Conservation (phyloP, 2,797 vertebrate genomes). For the Coregonus suidteri region DNA sequence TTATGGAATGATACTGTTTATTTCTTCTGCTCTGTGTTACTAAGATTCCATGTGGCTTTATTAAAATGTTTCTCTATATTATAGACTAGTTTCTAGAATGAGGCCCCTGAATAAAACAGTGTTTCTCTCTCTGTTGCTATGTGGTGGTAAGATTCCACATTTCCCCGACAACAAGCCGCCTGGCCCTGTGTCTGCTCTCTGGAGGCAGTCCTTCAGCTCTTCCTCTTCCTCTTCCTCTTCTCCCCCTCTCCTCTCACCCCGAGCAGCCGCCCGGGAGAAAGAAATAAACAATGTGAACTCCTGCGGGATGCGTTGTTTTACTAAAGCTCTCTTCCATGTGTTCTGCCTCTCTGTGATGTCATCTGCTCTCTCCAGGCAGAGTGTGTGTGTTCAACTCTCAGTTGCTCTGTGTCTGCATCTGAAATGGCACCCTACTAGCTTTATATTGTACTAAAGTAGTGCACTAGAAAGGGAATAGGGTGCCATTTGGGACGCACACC, state of each 20-base stretch:
- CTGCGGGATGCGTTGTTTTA: slow-evolving; percentile 41
- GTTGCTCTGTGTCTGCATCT: background rate
- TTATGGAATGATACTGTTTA: too few relatives aligned
- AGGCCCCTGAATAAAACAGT: background rate
- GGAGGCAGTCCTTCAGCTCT: slow-evolving; percentile 5
- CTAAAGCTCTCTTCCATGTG: slow-evolving; percentile 33
- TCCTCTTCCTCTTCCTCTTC: background rate
- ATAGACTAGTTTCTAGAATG: background rate
- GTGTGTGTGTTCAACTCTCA: too few relatives aligned
- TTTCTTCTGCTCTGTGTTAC: too few relatives aligned
- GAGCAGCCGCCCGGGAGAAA: slow-evolving; percentile 31
- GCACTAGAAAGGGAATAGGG: background rate
- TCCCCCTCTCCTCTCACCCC: slow-evolving; percentile 25
- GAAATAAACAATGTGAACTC: slow-evolving; percentile 43
- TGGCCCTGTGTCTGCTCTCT: background rate
- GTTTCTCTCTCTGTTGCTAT: slow-evolving; percentile 24
- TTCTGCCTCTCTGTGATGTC: slow-evolving; percentile 1
- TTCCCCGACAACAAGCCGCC: slow-evolving; percentile 6
- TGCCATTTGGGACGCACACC: too few relatives aligned
- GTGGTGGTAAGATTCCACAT: background rate
- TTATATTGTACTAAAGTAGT: background rate
- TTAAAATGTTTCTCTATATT: too few relatives aligned
- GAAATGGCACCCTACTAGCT: background rate
- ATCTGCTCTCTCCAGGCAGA: slow-evolving; percentile 17
- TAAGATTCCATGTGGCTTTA: too few relatives aligned